These are phyloP conservation scores for Odontamblyopus lacepedii DNA, from an alignment of 2,797 vertebrate species.

Conservation along the genomic window DNA sequence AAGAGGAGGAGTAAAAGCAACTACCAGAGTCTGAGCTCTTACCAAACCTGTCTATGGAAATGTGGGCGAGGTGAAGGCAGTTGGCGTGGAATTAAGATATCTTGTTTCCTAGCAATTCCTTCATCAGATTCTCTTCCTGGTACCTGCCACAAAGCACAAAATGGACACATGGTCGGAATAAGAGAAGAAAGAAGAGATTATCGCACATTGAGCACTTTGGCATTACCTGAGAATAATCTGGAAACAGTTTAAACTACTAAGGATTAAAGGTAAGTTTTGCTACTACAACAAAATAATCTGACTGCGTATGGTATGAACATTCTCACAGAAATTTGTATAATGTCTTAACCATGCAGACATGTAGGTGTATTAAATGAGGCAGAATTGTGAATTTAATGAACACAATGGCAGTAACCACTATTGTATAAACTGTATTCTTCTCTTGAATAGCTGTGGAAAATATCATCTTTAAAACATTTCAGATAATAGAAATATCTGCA, in stretches of 20 bases:
- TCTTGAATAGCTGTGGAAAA: background rate
- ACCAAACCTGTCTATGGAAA: conserved; percentile 36
- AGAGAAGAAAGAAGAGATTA: conserved; percentile 7
- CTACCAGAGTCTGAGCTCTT: conserved; percentile 33
- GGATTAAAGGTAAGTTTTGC: conserved; percentile 34
- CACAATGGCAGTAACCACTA: background rate
- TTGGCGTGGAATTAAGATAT: conserved; percentile 8
- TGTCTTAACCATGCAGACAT: background rate
- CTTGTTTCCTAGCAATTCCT: conserved; percentile 1
- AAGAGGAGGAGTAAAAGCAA: conserved; percentile 26
- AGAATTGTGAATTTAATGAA: background rate
- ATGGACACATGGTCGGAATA: conserved; percentile 35
- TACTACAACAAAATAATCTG: background rate
- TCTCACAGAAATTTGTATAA: background rate
- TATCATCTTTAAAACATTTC: background rate
- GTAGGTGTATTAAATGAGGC: background rate
- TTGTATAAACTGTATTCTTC: background rate
- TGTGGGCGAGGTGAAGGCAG: conserved; percentile 31
- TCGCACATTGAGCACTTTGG: background rate
- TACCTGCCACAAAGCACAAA: conserved; percentile 2
- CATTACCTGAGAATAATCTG: background rate
- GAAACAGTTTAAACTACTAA: conserved; percentile 1
- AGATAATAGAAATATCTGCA: background rate
- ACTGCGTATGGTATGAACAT: background rate
- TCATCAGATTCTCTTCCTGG: conserved; percentile 19